phyloP scores from a whole-genome alignment of 2,888 invertebrate species.

The Ormyrus labotus region DNA sequence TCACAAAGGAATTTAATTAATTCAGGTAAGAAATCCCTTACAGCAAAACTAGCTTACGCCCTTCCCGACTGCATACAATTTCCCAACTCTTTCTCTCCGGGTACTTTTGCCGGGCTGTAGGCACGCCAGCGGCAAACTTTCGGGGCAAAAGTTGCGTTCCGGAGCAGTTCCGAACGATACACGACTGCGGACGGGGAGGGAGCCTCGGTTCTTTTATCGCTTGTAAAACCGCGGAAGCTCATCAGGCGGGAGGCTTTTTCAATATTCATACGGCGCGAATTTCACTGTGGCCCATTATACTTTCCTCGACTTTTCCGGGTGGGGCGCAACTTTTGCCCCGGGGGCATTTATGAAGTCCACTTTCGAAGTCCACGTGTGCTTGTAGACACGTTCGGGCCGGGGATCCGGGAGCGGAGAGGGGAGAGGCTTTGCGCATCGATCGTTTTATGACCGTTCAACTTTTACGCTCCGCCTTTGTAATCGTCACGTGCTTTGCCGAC shows the following conservation, averaged over 20 bases:
- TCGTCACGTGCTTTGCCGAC: constrained; percentile 11
- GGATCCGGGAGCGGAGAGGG: not conserved
- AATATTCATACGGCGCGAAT: constrained; percentile 33
- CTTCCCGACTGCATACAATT: constrained; percentile 1
- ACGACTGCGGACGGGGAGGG: not conserved
- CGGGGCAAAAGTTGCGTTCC: not conserved
- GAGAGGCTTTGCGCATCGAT: constrained; percentile 21
- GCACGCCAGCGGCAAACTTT: not conserved
- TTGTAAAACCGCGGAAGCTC: constrained; percentile 25
- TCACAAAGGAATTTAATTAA: too few relatives aligned
- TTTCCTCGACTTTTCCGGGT: constrained; percentile 16
- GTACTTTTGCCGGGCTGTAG: too few relatives aligned
- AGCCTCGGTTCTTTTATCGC: constrained; percentile 11
- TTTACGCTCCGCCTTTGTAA: constrained; percentile 28
- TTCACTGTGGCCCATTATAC: constrained; percentile 13
- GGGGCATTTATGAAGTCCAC: constrained; percentile 35
- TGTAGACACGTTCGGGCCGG: too few relatives aligned
- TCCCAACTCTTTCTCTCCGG: not conserved
- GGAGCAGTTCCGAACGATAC: not conserved
- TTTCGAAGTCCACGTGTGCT: constrained; percentile 1
- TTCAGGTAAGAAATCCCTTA: not conserved
- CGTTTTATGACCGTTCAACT: constrained; percentile 30
- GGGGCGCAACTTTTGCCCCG: constrained; percentile 14
- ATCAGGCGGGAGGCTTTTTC: constrained; percentile 25
- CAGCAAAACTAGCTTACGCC: not conserved